Evolutionary conservation across 2,113 vertebrate species (phyloP), one percentile per base, ranked within the genome.

Genomic region (Ceyx melanurus): DNA sequence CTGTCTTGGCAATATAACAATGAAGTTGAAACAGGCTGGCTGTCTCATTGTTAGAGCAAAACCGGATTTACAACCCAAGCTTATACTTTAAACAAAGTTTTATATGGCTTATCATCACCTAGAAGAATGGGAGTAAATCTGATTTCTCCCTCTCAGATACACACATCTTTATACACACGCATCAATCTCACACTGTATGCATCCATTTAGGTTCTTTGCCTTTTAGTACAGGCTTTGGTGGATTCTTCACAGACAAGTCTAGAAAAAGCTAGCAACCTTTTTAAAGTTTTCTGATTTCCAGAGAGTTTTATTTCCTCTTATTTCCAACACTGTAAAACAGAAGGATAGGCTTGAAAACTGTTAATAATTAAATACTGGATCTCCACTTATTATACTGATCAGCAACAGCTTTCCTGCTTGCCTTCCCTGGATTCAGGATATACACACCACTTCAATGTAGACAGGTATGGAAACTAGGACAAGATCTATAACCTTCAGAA

Each of bases 331-430:
- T 35, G 46, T 80, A 86, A 85, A 94, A 25, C 14, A 11, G 26
- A 77, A 73, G 20, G 22, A 45, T 3, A 73, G 31, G 65, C 42
- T 62, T 43, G 67, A 45, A 56, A 51, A 22, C 29, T 66, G 50
- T 91, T 91, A 89, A 87, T 85, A 51, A 89, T 89, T 90, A 94
- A 88, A 51, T 53, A 57, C 20, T 79, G 15, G 42, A 64, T 53
- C 82, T 67, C 26, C 13, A 40, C 23, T 60, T 83, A 29, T 57
- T 42, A 16, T 19, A 79, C 4, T 23, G 51, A 73, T 70, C 77
- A 86, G 75, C 50, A 78, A 78, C 45, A 78, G 54, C 35, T 84
- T 82, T 65, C 29, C 66, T 11, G 7, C 46, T 76, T 73, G 57
- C 28, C 60, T 50, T 78, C 21, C 20, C n/a, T 4, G 54, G 31